Evolutionary conservation across 2,113 vertebrate genomes (phyloP), one percentile per base, ranked within the genome.

Genomic region (Dinomys branickii): DNA sequence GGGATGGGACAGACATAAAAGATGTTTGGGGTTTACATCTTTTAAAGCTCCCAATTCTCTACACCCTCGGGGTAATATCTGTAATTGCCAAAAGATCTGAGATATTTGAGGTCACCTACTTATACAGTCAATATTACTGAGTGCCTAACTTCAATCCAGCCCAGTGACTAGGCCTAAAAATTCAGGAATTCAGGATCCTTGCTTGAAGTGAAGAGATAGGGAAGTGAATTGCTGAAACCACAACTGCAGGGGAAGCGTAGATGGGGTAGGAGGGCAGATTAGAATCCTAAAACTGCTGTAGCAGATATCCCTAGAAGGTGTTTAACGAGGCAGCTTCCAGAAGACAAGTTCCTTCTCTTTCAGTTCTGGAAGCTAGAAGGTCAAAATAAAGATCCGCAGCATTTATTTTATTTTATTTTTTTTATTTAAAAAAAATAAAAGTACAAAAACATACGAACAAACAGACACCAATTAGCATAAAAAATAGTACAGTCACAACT

Each of bases 21-120:
- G 85, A 95, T 59, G 80, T 52, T 80, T 71, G 54, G 71, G 8
- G n/a, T 80, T 91, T 92, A 52, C 83, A 69, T 90, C 58, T 90
- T 90, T 94, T 91, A 97, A 88, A 63, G 92, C 94, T 97, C 93
- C 73, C 90, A 94, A 52, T 75, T 88, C 92, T 75, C 81, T 8
- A 44, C 47, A 93, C 94, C 90, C 95, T 94, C 35, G 0, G 67
- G 90, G n/a, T 85, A 90, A 33, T 88, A 85, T 89, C 75, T 88
- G 14, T 65, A 93, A 91, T 92, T 87, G 69, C 90, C 88, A 90
- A 90, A 93, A 96, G 78, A 67, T 89, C 52, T 84, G 52, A 56
- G 82, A n/a, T 58, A 63, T 75, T 88, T 58, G 77, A 88, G 44
- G 73, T 65, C 52, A 50, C 94, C 82, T 90, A 58, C 81, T 96